Evolutionary conservation across 2,113 vertebrate genomes (phyloP).

Genomic region (Vulpes vulpes): DNA sequence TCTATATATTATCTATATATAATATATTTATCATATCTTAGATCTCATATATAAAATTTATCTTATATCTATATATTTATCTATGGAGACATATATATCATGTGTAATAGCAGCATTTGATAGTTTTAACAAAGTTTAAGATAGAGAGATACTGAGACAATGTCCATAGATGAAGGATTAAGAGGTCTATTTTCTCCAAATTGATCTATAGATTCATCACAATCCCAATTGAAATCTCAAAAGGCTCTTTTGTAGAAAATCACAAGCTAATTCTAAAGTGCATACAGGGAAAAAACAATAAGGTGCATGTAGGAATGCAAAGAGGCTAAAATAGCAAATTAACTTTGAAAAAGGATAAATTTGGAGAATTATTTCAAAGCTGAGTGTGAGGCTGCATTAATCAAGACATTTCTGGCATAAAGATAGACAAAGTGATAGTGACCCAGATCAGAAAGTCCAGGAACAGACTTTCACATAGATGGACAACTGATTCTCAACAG

Average conservation of each 20-base stretch:
- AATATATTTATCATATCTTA: not conserved
- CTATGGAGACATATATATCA: not conserved
- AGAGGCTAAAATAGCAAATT: slow-evolving; percentile 6
- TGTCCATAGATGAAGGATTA: not conserved
- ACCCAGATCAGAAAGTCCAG: not conserved
- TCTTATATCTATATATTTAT: not conserved
- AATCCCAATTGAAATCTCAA: not conserved
- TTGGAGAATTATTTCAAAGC: not conserved
- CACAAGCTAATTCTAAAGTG: not conserved
- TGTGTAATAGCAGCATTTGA: not conserved
- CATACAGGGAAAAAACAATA: not conserved
- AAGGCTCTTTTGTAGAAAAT: not conserved
- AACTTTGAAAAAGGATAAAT: not conserved
- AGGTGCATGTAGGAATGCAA: not conserved
- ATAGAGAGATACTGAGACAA: not conserved
- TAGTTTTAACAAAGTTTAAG: slow-evolving; percentile 2
- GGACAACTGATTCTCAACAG: too few relatives aligned
- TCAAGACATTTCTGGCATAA: not conserved
- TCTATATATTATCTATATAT: not conserved
- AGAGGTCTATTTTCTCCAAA: not conserved
- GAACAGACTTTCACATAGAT: too few relatives aligned
- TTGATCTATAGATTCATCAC: not conserved
- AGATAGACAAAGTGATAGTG: not conserved
- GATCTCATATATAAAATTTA: not conserved
- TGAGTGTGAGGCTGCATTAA: not conserved